Evolutionary conservation across 2,113 vertebrate genomes (phyloP), one percentile per base, ranked within the genome.

Genomic region (Dipodomys stephensi): DNA sequence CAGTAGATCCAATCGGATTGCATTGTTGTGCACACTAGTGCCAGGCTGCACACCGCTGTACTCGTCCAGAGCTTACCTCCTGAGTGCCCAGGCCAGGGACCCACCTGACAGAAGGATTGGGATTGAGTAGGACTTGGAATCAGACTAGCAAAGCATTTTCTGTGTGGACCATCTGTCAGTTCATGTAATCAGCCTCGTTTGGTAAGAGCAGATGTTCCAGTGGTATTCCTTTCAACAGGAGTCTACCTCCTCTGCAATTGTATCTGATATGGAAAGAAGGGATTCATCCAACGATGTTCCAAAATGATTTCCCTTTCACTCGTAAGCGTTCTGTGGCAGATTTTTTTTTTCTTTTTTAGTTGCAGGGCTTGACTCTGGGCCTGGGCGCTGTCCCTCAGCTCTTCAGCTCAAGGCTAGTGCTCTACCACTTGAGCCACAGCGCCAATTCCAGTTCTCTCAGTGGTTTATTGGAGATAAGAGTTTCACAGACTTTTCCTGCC

Each of bases 131-230:
- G 85, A 87, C 88, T 84, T 83, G 77, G 69, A 69, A 90, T 95
- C 82, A 88, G 88, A 87, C 79, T 32, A 83, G 53, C 92, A 72
- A 77, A 68, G 94, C 89, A n/a, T 78, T 88, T 92, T 57, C 83
- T 35, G 87, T 9, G 53, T 2, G 19, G 90, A n/a, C 95, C 96
- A 87, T 94, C 95, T 95, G 96, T 81, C 95, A 93, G 92, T 62
- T 69, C 77, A 67, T 83, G 93, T 32, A 91, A 92, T 90, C 72
- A 72, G 93, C 62, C 87, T 95, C 76, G 8, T 94, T 84, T 76
- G 64, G 28, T 28, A 82, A 74, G 81, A 62, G 76, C 93, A 96
- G 96, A 92, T 95, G 95, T 83, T 92, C 91, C 32, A 20, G 30
- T 72, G 13, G 53, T 20, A 20, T 78, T 85, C 77, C 25, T 39